These are phyloP conservation scores for Leptura quadrifasciata DNA, from an alignment of 2,888 invertebrate species.

Conservation along the genomic window DNA sequence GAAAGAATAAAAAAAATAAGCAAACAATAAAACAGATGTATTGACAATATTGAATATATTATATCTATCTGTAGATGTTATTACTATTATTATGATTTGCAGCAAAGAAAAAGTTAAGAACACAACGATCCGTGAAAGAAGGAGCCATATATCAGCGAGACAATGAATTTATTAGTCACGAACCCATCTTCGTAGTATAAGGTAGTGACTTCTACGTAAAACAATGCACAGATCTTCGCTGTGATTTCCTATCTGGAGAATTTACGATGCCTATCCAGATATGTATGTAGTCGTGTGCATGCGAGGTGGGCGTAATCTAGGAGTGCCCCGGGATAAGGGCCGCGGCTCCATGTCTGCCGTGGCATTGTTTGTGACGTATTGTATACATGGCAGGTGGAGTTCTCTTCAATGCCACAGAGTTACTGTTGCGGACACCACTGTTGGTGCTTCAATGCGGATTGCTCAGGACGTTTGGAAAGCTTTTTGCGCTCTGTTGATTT, in stretches of 20 bases:
- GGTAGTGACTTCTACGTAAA: constrained; percentile 36
- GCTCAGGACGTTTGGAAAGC: neutral
- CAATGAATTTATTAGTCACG: constrained; percentile 38
- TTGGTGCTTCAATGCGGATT: constrained; percentile 9
- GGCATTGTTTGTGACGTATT: constrained; percentile 31
- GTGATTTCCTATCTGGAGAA: constrained; percentile 35
- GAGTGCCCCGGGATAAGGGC: constrained; percentile 29
- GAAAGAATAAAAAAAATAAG: no score
- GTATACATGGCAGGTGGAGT: constrained; percentile 35
- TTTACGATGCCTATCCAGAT: constrained; percentile 31
- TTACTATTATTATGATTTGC: constrained; percentile 20
- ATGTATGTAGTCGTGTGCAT: constrained; percentile 25
- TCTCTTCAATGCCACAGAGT: constrained; percentile 21
- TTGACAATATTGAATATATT: neutral
- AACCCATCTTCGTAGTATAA: constrained; percentile 25
- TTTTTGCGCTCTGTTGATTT: neutral
- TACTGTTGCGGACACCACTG: constrained; percentile 21
- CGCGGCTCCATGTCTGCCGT: constrained; percentile 24
- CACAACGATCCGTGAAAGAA: neutral
- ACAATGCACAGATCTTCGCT: constrained; percentile 33
- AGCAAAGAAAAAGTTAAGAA: neutral
- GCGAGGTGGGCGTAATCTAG: constrained; percentile 31
- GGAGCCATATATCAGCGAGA: constrained; percentile 22
- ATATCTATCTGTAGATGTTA: constrained; percentile 8
- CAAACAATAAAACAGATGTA: neutral